Evolutionary conservation across 2,888 invertebrate genomes (phyloP).

Genomic region (Theodoxus fluviatilis): DNA sequence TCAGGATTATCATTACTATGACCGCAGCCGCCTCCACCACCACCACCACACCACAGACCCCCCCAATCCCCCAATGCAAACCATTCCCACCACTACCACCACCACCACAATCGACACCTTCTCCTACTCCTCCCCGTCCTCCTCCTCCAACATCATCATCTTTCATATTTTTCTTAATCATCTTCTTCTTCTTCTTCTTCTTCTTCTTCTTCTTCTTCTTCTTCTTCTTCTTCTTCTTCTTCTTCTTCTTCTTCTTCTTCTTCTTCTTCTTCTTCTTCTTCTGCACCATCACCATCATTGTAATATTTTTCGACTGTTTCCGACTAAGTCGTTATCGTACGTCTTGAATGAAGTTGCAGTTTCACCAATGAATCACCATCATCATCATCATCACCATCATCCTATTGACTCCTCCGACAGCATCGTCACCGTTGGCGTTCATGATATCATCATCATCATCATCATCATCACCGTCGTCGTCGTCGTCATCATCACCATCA

Average conservation of each 20-base stretch:
- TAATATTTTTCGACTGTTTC: background rate
- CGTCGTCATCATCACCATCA: background rate
- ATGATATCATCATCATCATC: background rate
- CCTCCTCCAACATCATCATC: no score
- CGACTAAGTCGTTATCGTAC: background rate
- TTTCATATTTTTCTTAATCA: background rate
- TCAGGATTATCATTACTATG: no score
- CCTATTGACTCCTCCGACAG: no score
- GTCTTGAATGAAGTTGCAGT: no score
- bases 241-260: background rate
- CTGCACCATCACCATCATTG: background rate
- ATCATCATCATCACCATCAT: background rate
- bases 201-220: background rate
- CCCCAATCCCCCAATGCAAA: no score
- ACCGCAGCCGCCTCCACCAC: no score
- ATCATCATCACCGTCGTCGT: background rate
- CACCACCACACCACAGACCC: no score
- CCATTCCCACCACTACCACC: no score
- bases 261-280: constrained; percentile 12
- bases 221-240: background rate
- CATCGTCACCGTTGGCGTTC: background rate
- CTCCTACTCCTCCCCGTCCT: no score
- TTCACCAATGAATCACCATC: background rate
- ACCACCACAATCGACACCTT: no score
- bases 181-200: background rate